Evolutionary conservation across 2,888 invertebrate genomes (phyloP), one percentile per base, ranked within the genome.

Genomic region (Hydriomena furcata): DNA sequence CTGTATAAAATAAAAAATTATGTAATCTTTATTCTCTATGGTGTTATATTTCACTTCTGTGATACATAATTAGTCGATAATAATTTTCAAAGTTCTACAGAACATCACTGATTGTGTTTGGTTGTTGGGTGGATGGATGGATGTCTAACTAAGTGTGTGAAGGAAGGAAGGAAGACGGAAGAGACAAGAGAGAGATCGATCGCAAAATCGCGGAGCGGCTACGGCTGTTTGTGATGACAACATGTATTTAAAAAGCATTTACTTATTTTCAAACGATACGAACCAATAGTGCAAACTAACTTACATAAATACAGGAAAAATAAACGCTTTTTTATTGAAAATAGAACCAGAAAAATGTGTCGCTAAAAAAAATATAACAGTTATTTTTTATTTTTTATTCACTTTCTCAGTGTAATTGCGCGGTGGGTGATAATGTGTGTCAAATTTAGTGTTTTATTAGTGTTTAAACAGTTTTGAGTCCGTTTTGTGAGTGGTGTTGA

Each of bases 341-440:
- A 25, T 50, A 57, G 51, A 63, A 56, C 52, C 34, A 32, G 34
- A 46, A 38, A 57, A 53, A 54, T 58, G 59, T 54, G 54, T 42
- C 10, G 8, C 27, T 24, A 28, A 3, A 13, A 30, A 37, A 25
- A 23, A 65, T 60, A n/a, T n/a, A n/a, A n/a, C n/a, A 50, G 45
- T 52, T 56, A 62, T 44, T 58, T 53, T 61, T 34, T 3, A 17
- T 36, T 13, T 66, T 65, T 49, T 44, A 51, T 59, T 28, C 8
- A 10, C 10, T 5, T 40, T 25, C 25, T 7, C 54, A 54, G 63
- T 60, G 53, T 41, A 61, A 61, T 63, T 75, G 61, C 58, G 66
- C 71, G 76, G 87, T 87, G 84, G 76, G 87, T 87, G 84, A 88
- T 88, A 84, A 88, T 88, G 84, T 83, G 88, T 88, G 88, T 88